Conservation (phyloP, 2,888 invertebrate genomes). For the Heterodera filipjevi region DNA sequence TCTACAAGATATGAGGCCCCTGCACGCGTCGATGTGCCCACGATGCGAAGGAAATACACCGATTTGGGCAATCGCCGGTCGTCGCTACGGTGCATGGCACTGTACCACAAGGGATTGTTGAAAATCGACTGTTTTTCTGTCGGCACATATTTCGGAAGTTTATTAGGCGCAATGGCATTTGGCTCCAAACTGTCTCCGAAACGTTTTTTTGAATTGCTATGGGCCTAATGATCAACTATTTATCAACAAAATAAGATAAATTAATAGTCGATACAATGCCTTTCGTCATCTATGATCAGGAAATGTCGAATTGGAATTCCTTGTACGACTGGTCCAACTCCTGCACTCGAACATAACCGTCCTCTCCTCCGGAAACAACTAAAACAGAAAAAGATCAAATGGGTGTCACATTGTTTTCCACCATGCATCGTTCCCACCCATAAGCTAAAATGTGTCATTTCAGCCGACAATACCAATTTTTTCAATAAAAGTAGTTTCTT, state of each 20-base stretch:
- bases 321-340: slow-evolving; percentile 85
- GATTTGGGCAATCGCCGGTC: background rate
- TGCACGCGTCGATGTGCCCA: background rate
- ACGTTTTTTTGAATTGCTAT: background rate
- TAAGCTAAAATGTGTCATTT: too few relatives aligned
- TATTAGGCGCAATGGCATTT: background rate
- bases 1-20: background rate
- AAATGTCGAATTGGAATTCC: slow-evolving; percentile 27
- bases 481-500: too few relatives aligned
- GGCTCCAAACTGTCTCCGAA: background rate
- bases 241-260: too few relatives aligned
- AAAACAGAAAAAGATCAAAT: background rate
- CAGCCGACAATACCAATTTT: too few relatives aligned
- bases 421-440: too few relatives aligned
- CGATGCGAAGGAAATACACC: background rate
- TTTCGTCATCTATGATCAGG: background rate
- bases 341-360: slow-evolving; percentile 94
- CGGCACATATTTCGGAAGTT: background rate
- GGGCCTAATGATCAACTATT: too few relatives aligned
- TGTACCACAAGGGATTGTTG: background rate
- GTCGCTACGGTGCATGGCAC: background rate
- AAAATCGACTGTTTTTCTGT: background rate
- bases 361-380: slow-evolving; percentile 93
- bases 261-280: background rate
- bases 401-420: background rate